Evolutionary conservation across 1,140 invertebrate species (phyloP), one percentile per base, ranked within the genome.

Genomic region (Matsumurasca onukii): DNA sequence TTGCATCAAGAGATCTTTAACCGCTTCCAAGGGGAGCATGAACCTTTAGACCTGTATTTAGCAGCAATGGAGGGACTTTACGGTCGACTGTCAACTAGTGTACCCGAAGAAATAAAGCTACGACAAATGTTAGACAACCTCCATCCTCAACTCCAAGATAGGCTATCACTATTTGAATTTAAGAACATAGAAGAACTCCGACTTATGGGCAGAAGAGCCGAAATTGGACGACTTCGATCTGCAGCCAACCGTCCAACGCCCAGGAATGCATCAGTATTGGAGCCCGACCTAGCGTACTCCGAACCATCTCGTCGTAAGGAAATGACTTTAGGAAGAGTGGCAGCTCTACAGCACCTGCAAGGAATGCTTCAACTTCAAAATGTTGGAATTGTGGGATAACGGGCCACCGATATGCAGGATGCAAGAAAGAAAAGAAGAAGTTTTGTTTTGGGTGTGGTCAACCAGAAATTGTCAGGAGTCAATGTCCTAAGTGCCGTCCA

Each of bases 401-500:
- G 31, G 61, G 61, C 2, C 61, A 63, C 34, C 31, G 61, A 20
- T 34, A 63, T 63, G 13, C n/a, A 31, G 31, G 13, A 5, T 63
- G 61, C n/a, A 34, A 34, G 5, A 17, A 63, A 63, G n/a, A 30
- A 17, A n/a, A 34, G 17, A 34, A 34, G 20, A 63, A 63, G n/a
- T 63, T 52, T 22, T 52, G 49, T 22, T 52, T 17, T 52, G 49
- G 49, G 22, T 52, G 49, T 52, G 49, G 49, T 20, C 49, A 52
- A 22, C 5, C 12, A 15, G 49, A 52, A 17, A 22, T 12, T 12
- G 9, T 52, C 12, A 5, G 20, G 3, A 22, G 12, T 52, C 3
- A 52, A 22, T 52, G 49, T 39, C 5, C 5, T 17, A 5, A 17
- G 5, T 39, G 34, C 34, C 5, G 34, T 39, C 34, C 34, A 39